Conservation (phyloP, 2,797 vertebrate genomes). For the Tenualosa ilisha region DNA sequence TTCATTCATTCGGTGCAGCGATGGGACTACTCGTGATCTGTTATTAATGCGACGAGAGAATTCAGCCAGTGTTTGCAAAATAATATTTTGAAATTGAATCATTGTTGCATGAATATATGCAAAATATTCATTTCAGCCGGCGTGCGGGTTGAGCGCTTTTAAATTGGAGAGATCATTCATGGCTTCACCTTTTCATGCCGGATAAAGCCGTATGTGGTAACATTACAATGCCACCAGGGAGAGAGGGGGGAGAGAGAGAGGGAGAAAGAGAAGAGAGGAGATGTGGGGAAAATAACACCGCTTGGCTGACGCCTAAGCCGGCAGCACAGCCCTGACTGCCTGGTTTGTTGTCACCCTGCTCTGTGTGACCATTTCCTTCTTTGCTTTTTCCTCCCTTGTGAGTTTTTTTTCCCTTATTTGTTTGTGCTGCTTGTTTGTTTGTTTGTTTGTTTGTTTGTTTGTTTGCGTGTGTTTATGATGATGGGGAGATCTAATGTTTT, state of each 20-base stretch:
- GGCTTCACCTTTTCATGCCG: slow-evolving; percentile 99
- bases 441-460: not conserved
- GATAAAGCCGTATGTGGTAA: slow-evolving; percentile 99
- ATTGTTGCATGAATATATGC: slow-evolving; percentile 99
- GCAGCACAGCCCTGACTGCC: slow-evolving; percentile 2
- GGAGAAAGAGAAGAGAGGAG: slow-evolving; percentile 30
- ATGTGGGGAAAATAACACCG: slow-evolving; percentile 60
- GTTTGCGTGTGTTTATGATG: not conserved
- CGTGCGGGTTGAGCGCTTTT: slow-evolving; percentile 99
- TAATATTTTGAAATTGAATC: slow-evolving; percentile 99
- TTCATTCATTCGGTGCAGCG: slow-evolving; percentile 75
- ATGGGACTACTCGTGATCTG: slow-evolving; percentile 78
- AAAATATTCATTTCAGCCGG: slow-evolving; percentile 99
- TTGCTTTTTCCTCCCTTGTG: not conserved
- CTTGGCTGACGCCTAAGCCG: slow-evolving; percentile 30
- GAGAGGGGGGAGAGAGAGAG: slow-evolving; percentile 43
- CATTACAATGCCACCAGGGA: slow-evolving; percentile 93
- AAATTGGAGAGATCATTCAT: slow-evolving; percentile 99
- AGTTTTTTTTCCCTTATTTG: not conserved
- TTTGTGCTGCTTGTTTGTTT: not conserved
- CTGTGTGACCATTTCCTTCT: slow-evolving; percentile 33
- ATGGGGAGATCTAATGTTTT: not conserved
- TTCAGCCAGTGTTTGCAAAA: slow-evolving; percentile 96
- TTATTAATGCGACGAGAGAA: slow-evolving; percentile 89
- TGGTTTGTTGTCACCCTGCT: slow-evolving; percentile 39